phyloP scores from a whole-genome alignment of 2,888 invertebrate genomes.

The Scaptomyza polygonia region DNA sequence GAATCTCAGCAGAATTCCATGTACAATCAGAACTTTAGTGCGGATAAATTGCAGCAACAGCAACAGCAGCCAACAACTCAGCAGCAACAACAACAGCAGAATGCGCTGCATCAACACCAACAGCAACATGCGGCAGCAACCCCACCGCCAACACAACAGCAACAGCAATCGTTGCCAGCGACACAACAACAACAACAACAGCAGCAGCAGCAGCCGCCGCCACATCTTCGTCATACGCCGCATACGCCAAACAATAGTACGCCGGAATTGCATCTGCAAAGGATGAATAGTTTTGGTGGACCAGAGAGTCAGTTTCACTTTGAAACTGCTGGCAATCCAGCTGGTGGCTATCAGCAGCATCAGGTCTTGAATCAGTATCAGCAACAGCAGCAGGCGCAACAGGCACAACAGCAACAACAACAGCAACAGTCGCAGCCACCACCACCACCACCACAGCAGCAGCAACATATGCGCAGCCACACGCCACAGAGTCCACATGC shows the following conservation, averaged over 20 bases:
- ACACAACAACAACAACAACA: conserved; percentile 39
- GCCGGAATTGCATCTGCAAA: conserved; percentile 80
- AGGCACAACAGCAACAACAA: conserved; percentile 71
- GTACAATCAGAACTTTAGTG: conserved; percentile 83
- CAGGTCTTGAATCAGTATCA: conserved; percentile 82
- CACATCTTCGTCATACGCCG: conserved; percentile 78
- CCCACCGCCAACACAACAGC: conserved; percentile 50
- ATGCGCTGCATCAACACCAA: conserved; percentile 68
- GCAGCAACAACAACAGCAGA: conserved; percentile 73
- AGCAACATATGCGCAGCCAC: conserved; percentile 71
- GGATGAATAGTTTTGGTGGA: conserved; percentile 80
- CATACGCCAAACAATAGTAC: conserved; percentile 74
- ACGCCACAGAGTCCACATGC: conserved; percentile 75
- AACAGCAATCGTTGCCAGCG: conserved; percentile 41
- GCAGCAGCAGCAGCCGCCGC: conserved; percentile 61
- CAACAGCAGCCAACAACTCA: conserved; percentile 60
- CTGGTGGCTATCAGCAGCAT: conserved; percentile 80
- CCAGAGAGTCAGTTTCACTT: conserved; percentile 82
- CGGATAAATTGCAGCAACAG: conserved; percentile 80
- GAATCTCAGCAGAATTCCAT: conserved; percentile 84
- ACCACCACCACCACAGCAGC: conserved; percentile 73
- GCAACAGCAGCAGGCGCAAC: conserved; percentile 76
- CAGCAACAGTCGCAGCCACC: conserved; percentile 72
- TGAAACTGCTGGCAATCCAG: conserved; percentile 65
- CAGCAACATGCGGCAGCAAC: conserved; percentile 59